Percentiles rank a stretch among this genome's conserved stretches.
Evolutionary conservation across 2,113 vertebrate species (phyloP).

Genomic region (Lethenteron camtschaticum): DNA sequence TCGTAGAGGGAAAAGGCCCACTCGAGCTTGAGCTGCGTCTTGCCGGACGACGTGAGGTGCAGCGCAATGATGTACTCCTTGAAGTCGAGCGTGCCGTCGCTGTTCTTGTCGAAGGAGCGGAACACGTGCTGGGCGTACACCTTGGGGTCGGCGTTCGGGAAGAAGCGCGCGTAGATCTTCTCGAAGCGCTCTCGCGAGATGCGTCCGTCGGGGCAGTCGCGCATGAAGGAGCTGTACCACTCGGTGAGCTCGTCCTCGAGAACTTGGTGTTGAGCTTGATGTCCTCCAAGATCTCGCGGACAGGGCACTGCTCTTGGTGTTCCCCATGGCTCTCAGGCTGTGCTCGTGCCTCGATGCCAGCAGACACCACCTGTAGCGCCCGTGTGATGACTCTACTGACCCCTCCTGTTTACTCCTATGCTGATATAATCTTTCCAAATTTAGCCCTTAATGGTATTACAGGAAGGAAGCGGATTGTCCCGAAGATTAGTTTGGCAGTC

Average conservation of each 20-base stretch:
- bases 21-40: constrained; percentile 50
- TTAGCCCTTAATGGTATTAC: no score
- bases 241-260: constrained; percentile 42
- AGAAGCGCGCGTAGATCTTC: constrained; percentile 63
- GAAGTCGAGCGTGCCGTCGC: constrained; percentile 65
- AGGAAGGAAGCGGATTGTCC: no score
- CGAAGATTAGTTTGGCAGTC: no score
- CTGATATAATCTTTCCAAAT: no score
- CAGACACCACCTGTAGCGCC: no score
- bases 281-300: constrained; percentile 70
- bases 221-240: constrained; percentile 69
- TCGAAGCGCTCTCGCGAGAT: constrained; percentile 49
- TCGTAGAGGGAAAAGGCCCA: constrained; percentile 87
- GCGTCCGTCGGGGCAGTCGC: constrained; percentile 51
- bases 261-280: constrained; percentile 54
- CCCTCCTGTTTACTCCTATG: no score
- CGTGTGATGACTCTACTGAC: no score
- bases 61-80: constrained; percentile 77
- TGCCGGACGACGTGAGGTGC: constrained; percentile 56
- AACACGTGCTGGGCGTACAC: constrained; percentile 69
- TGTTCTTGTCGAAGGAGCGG: constrained; percentile 73
- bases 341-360: no score
- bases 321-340: constrained; percentile 34
- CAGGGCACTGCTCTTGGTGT: constrained; percentile 45
- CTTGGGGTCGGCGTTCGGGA: constrained; percentile 54